Evolutionary conservation across 30 jellyfish, hydroid and myxozoan genomes (phyloP).

Genomic region (Aurelia sp.): DNA sequence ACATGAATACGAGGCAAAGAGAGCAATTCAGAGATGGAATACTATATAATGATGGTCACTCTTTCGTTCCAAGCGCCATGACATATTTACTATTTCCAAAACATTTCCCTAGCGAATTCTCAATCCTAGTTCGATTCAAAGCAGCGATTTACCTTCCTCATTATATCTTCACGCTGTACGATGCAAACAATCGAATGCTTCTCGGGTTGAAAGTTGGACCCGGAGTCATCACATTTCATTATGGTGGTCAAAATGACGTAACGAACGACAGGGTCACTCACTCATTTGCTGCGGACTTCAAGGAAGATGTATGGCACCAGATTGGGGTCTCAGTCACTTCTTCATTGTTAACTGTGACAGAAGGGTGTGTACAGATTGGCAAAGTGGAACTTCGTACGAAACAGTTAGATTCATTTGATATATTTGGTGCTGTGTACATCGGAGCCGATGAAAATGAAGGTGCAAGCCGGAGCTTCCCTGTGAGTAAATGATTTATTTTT

Average conservation of each 20-base stretch:
- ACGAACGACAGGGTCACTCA: constrained; percentile 57
- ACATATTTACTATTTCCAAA: constrained; percentile 73
- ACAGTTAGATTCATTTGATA: constrained; percentile 58
- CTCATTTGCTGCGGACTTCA: constrained; percentile 68
- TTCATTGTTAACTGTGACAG: constrained; percentile 42
- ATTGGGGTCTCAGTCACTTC: constrained; percentile 70
- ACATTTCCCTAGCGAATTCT: constrained; percentile 65
- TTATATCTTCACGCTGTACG: constrained; percentile 73
- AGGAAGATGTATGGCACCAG: constrained; percentile 71
- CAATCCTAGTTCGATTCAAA: constrained; percentile 60
- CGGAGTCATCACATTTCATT: constrained; percentile 50
- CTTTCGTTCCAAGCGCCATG: constrained; percentile 71
- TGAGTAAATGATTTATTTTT: constrained; percentile 7
- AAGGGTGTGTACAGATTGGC: constrained; percentile 68
- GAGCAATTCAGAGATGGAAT: constrained; percentile 21
- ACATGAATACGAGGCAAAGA: constrained; percentile 35
- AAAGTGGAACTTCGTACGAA: constrained; percentile 40
- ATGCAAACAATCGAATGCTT: constrained; percentile 90
- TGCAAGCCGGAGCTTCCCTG: constrained; percentile 57
- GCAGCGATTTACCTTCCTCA: constrained; percentile 63
- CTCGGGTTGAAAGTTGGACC: constrained; percentile 86
- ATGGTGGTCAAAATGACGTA: constrained; percentile 63
- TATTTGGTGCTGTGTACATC: constrained; percentile 82
- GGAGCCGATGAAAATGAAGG: constrained; percentile 95
- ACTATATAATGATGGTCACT: constrained; percentile 13